Base-by-base conservation (phyloP, 2,113 vertebrate genomes). In the Climacteris rufus region DNA sequence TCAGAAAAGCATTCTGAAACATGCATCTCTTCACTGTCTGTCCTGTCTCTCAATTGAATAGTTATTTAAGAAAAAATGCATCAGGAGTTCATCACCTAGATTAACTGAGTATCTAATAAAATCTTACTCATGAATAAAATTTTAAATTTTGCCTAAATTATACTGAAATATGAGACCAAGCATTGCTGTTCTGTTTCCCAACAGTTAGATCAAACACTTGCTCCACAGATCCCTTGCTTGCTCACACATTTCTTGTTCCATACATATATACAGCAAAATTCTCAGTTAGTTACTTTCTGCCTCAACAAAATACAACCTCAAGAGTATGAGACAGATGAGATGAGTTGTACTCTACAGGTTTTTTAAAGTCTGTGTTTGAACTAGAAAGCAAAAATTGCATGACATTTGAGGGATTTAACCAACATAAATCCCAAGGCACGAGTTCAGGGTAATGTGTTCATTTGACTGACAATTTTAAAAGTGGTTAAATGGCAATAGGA, bases 391-490 rank as follows among this genome's bases (percentile, higher is more conserved):
- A 91, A 96, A 96, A 87, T 39, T 94, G 20, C 60, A 22, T 83
- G 74, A 87, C 77, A 92, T 94, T 97, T 96, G 61, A 83, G 52
- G 45, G 63, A 85, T 93, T 94, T 92, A 93, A 87, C 80, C 30
- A 45, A 88, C 37, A 68, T 75, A 95, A 91, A 94, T 82, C 94
- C 71, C 91, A 77, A 74, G 40, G 77, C 56, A 95, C 81, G 44
- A 47, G 60, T 96, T 90, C 52, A 94, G 44, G 59, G 40, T 56
- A 92, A 63, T 54, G 27, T 8, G 4, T 93, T 95, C 90, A 96
- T 96, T 89, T 95, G 59, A 45, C 31, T 69, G 86, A 50, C 76
- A 94, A 95, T 65, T 95, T 96, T 91, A 96, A 89, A 95, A 96
- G 87, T 87, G 93, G 84, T 93, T 75, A 94, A 89, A 74, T 22